Conservation (phyloP, 1,140 invertebrate species). For the Macrotrachela quadricornifera region DNA sequence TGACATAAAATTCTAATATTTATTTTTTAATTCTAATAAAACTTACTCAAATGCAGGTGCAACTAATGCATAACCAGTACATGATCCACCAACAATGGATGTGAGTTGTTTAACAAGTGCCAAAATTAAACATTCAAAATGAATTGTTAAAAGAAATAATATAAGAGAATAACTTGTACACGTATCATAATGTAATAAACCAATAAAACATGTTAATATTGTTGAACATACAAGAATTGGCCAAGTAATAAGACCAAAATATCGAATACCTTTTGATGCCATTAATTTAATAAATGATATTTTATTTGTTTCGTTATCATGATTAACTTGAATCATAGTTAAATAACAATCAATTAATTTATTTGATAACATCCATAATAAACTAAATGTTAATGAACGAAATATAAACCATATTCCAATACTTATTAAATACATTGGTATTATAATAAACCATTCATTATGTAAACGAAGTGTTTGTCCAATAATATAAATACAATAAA, state of each 20-base stretch:
- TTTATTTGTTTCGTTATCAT: constrained; percentile 15
- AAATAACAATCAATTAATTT: constrained; percentile 22
- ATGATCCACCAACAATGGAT: constrained; percentile 21
- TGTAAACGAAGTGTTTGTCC: constrained; percentile 18
- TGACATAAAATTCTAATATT: too few relatives aligned
- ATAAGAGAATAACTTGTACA: constrained; percentile 16
- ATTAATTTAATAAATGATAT: constrained; percentile 17
- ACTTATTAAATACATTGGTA: constrained; percentile 18
- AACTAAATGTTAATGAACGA: constrained; percentile 18
- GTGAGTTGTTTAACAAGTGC: constrained; percentile 21
- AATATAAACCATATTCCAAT: constrained; percentile 20
- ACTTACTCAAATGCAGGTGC: constrained; percentile 17
- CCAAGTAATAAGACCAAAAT: constrained; percentile 21
- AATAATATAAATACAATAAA: constrained; percentile 9
- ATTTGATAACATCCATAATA: constrained; percentile 22
- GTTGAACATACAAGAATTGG: constrained; percentile 17
- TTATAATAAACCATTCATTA: constrained; percentile 27
- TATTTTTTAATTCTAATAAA: constrained; percentile 11
- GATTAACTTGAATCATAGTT: constrained; percentile 11
- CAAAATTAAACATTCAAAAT: constrained; percentile 17
- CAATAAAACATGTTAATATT: constrained; percentile 15
- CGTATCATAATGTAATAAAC: constrained; percentile 21
- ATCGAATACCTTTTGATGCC: constrained; percentile 22
- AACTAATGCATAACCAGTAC: constrained; percentile 23
- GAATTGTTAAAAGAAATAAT: constrained; percentile 16